A percentile compares a stretch with the other conserved stretches of the same genome.
Conservation (phyloP, 2,113 vertebrate genomes). For the Syngnathus floridae region DNA sequence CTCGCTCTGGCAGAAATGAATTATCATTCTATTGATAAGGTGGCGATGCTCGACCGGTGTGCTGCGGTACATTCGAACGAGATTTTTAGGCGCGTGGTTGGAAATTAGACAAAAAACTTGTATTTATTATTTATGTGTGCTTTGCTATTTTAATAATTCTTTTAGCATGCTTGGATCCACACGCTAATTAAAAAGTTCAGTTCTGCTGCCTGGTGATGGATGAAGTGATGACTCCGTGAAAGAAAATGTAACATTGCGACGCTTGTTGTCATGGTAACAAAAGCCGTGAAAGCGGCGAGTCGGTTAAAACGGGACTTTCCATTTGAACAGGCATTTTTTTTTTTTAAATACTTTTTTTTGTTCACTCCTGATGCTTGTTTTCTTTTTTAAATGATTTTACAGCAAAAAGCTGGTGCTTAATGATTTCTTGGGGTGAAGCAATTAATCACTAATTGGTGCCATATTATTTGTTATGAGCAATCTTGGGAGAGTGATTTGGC, state of each 20-base stretch:
- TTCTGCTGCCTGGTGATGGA: background rate
- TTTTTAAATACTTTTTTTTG: background rate
- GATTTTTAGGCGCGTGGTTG: too few relatives aligned
- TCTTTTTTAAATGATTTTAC: background rate
- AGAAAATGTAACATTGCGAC: background rate
- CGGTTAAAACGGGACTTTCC: background rate
- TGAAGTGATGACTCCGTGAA: background rate
- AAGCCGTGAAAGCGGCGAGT: background rate
- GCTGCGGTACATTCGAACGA: too few relatives aligned
- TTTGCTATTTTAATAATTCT: too few relatives aligned
- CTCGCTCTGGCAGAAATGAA: background rate
- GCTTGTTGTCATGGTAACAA: background rate
- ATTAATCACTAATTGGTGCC: background rate
- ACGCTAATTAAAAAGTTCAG: background rate
- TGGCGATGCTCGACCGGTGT: background rate
- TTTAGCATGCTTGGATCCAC: too few relatives aligned
- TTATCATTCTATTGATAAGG: background rate
- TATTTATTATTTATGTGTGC: too few relatives aligned
- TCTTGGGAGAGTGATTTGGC: background rate
- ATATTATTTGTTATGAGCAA: background rate
- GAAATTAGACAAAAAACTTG: too few relatives aligned
- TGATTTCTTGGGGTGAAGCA: background rate
- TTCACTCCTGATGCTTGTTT: background rate
- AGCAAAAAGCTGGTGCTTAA: background rate
- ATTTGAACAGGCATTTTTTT: background rate